phyloP scores from a whole-genome alignment of 2,113 vertebrate genomes.

The Solea senegalensis region DNA sequence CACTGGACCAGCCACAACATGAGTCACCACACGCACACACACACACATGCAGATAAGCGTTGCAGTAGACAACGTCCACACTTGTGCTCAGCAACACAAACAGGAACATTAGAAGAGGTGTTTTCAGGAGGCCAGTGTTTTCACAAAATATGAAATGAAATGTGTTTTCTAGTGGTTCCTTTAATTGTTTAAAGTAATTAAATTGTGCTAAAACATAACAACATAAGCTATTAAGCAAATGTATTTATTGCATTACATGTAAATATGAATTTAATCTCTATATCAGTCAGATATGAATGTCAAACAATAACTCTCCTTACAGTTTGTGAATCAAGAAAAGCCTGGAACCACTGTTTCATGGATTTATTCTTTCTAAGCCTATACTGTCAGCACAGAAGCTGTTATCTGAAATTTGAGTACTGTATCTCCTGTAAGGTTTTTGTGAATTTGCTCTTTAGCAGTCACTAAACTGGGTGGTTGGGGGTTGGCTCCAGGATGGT shows the following conservation, averaged over 20 bases:
- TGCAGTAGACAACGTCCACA: not conserved
- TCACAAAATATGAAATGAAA: not conserved
- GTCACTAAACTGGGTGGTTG: not conserved
- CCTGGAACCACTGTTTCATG: too few relatives aligned
- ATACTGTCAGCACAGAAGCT: not conserved
- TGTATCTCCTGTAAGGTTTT: conserved; percentile 1
- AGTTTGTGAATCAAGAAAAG: too few relatives aligned
- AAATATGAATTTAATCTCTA: too few relatives aligned
- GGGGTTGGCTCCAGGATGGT: not conserved
- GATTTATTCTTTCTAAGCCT: not conserved
- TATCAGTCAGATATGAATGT: too few relatives aligned
- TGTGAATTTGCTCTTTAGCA: conserved; percentile 10
- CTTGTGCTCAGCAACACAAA: conserved; percentile 12
- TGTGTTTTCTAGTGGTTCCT: not conserved
- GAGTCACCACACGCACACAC: conserved; percentile 57
- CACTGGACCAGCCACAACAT: conserved; percentile 25
- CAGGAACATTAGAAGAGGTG: conserved; percentile 17
- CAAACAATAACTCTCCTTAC: too few relatives aligned
- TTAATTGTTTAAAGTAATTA: not conserved
- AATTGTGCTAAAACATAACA: too few relatives aligned
- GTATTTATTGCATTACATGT: too few relatives aligned
- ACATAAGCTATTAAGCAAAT: too few relatives aligned
- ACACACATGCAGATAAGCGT: not conserved
- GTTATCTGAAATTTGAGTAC: not conserved
- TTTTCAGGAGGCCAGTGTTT: conserved; percentile 12